Base-by-base conservation (phyloP, 2,888 invertebrate species). In the Diarsia brunnea region DNA sequence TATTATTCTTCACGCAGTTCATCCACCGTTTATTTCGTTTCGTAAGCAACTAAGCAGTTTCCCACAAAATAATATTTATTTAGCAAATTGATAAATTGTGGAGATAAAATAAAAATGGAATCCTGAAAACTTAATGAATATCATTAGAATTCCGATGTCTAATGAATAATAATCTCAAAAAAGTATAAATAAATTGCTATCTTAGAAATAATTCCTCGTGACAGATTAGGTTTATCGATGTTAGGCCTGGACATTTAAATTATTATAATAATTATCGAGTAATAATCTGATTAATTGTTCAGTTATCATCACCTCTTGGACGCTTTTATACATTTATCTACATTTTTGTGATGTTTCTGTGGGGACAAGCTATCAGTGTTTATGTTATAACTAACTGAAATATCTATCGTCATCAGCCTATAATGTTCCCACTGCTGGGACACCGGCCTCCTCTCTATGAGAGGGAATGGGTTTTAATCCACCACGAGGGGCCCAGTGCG, bases 141-240 rank as follows among this genome's bases (percentile, higher is more conserved):
- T 47, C 27, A 45, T 76, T 61, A 38, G 21, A 53, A 47, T 45
- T 45, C 60, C 27, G 38, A 78, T 47, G 27, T 69, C 27, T 55
- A 69, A 69, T 63, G 53, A 69, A 55, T 49, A 69, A 24, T 77
- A 63, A 63, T 63, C 11, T 38, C 27, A 31, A n/a, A 61, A 31
- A 61, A 53, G 4, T 60, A 31, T 43, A 7, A 51, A 75, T 49
- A 58, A 58, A 75, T 76, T 11, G 19, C 10, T n/a, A 38, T 31
- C 16, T 43, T 2, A 43, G 21, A 65, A n/a, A n/a, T 14, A 10
- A 43, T 43, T 47, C 11, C n/a, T 27, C 7, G 14, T 27, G 16
- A 21, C 16, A 21, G 43, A 49, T 76, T 16, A 75, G 24, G 4
- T 76, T 27, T 38, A 49, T 65, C 38, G 7, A 47, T 38, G 3